These are phyloP conservation scores for Myanophis thanlyinensis DNA, from an alignment of 2,113 vertebrate genomes.

Conservation along the genomic window DNA sequence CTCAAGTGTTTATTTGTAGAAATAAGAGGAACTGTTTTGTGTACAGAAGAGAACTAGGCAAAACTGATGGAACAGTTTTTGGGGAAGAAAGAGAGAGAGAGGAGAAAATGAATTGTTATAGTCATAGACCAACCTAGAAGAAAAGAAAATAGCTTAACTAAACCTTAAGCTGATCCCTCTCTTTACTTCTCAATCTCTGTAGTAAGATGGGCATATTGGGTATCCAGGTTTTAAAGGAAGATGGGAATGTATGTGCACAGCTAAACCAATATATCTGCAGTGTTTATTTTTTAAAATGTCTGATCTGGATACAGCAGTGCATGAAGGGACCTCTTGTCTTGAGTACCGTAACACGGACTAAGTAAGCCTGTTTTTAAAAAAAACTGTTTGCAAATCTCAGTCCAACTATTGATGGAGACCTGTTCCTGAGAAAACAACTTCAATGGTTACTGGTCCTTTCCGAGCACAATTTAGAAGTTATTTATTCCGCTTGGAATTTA, in stretches of 20 bases:
- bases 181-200: background rate
- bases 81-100: background rate
- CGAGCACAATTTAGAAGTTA: background rate
- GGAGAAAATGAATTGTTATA: background rate
- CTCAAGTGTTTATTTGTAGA: background rate
- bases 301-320: background rate
- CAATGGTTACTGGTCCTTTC: background rate
- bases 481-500: background rate
- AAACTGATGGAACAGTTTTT: background rate
- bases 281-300: background rate
- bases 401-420: background rate
- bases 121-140: background rate
- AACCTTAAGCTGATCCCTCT: background rate
- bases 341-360: background rate
- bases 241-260: background rate
- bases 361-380: background rate
- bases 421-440: background rate
- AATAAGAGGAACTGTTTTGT: background rate
- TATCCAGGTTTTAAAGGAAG: background rate
- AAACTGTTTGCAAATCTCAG: background rate
- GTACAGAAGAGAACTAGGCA: background rate
- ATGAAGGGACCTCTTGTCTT: background rate
- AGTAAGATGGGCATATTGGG: background rate
- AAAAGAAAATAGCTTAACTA: background rate
- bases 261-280: background rate